These are phyloP conservation scores for Osmoderma eremita DNA, from an alignment of 2,888 invertebrate species.

Conservation along the genomic window DNA sequence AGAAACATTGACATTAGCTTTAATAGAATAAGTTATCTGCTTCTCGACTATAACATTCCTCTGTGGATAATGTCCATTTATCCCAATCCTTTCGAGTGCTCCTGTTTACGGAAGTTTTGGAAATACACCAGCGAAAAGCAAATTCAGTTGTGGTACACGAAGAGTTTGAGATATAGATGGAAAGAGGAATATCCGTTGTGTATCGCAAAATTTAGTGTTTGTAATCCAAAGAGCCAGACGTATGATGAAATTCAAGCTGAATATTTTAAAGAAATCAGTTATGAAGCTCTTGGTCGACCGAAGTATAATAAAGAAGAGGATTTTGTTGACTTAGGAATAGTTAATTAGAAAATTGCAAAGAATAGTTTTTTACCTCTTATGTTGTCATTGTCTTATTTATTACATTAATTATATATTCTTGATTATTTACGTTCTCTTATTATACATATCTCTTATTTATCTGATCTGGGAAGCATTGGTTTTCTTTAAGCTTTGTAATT, in stretches of 20 bases:
- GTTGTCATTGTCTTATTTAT: too few species aligned
- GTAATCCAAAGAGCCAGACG: background rate
- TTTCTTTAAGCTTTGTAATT: too few species aligned
- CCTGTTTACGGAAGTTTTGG: slow-evolving; percentile 14
- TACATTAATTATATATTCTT: too few species aligned
- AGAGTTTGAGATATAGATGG: slow-evolving; percentile 6
- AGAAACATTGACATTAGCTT: slow-evolving; percentile 24
- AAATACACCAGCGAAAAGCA: slow-evolving; percentile 1
- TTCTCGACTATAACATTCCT: slow-evolving; percentile 3
- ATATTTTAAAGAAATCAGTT: slow-evolving; percentile 15
- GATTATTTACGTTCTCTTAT: too few species aligned
- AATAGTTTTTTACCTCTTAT: too few species aligned
- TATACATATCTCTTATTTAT: too few species aligned
- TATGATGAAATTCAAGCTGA: background rate
- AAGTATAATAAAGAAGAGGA: slow-evolving; percentile 17
- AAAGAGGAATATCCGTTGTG: slow-evolving; percentile 22
- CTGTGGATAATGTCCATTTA: slow-evolving; percentile 27
- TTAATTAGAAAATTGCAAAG: background rate
- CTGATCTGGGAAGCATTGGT: too few species aligned
- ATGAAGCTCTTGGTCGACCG: slow-evolving; percentile 6
- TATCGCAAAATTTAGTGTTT: slow-evolving; percentile 9
- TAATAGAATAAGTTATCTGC: slow-evolving; percentile 15
- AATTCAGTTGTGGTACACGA: slow-evolving; percentile 2
- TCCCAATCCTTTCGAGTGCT: slow-evolving; percentile 24
- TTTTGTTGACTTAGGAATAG: slow-evolving; percentile 18